Base-by-base conservation (phyloP, 2,113 vertebrate species). In the Sander lucioperca region DNA sequence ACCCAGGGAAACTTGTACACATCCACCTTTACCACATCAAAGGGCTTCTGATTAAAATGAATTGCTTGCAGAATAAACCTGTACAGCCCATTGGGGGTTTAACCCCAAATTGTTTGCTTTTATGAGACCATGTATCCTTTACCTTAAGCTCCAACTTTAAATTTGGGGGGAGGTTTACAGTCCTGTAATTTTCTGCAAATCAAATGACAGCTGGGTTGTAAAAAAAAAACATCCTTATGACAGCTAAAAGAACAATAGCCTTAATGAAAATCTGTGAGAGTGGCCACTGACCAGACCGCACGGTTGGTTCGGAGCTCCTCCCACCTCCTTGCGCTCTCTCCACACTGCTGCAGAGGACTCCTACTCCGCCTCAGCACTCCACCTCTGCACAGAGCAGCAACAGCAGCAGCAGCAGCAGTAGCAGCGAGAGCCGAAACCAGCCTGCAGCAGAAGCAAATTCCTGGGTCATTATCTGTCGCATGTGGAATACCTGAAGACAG, bases 351-450 rank as follows among this genome's bases (percentile, higher is more conserved):
- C 86, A 91, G 91, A 91, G 87, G 91, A 74, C 67, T 84, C 80
- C 67, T 83, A 79, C 85, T 88, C 71, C 33, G 58, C 76, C 79
- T 71, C 81, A 54, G 23, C 76, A 80, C 80, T 91, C 87, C 91
- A 90, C 87, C 93, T 93, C 92, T 90, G 91, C 87, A 89, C 90
- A 78, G 84, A 58, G 36, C 30, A 33, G 27, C 73, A 80, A 33
- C 81, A 63, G 56, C 77, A 76, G 67, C 74, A 76, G 59, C 63
- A 79, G 61, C 63, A 77, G 76, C 18, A 47, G 63, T 15, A n/a
- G 19, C 65, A 68, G 45, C 83, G 18, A 58, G 33, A 89, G 63
- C 56, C 3, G 9, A 47, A 18, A 45, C 10, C 23, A 53, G 23
- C 74, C 54, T 56, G 33, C 82, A n/a, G 78, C 51, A 43, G 50